Base-by-base conservation (phyloP, 1,140 invertebrate genomes). In the Drosophila yakuba region DNA sequence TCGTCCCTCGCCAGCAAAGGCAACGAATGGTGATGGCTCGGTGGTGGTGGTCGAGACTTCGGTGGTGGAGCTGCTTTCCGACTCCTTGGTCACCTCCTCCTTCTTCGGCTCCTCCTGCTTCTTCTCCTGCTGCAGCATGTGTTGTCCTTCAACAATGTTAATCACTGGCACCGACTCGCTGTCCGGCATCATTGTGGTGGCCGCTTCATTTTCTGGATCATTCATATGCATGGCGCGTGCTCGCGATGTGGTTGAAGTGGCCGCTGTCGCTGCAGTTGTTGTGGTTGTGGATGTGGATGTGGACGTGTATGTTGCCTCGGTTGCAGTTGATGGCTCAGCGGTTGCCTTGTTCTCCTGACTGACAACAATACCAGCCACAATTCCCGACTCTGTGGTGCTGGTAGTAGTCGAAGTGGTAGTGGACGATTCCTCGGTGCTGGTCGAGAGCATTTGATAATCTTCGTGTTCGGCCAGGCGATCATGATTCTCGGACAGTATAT, bases 151-250 rank as follows among this genome's bases (percentile, higher is more conserved):
- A 69, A 90, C 72, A 73, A 91, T 88, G 73, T 78, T 84, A 81
- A 91, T 84, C 73, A 91, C 82, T 77, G 83, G 36, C 23, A 47
- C 64, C 45, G 58, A 54, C 50, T 58, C 64, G 35, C 45, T 64
- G 28, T 78, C 61, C 43, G 62, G 63, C 61, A 74, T 63, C 38
- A 82, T 80, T 35, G 85, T 83, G 36, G 79, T 78, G 32, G 58
- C 72, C n/a, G 54, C 23, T 51, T 64, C 80, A 14, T 58, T 25
- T 28, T 80, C 79, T 50, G 75, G 66, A 56, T 89, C 84, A 89
- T 89, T 89, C 73, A 91, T 91, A 82, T 91, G 84, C 80, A 91
- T 91, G 75, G 90, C 85, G 80, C 90, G 90, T 84, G 90, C 90
- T 67, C 90, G 80, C 15, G 84, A 85, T 74, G 78, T 69, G 36